Evolutionary conservation across 1,140 invertebrate species (phyloP), one percentile per base, ranked within the genome.

Genomic region (Trachymyrmex cornetzi): DNA sequence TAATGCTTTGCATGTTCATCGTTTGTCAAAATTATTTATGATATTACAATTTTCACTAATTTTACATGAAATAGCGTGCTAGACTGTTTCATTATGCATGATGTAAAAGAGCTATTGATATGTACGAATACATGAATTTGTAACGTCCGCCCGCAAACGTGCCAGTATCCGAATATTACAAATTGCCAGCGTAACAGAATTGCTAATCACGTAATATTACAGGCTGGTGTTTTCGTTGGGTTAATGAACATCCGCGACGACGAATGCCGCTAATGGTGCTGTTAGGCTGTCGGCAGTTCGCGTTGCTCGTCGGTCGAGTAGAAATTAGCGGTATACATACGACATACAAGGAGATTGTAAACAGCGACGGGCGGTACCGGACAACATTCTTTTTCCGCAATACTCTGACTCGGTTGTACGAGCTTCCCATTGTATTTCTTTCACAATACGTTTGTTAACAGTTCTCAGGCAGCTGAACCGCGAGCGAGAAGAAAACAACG

Each of bases 91-190:
- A 74, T 74, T 57, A 74, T 57, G 27, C 50, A 55, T 74, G 19
- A 53, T 34, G 19, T 57, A 74, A 74, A 74, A 74, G 67, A 57
- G 50, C 71, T 34, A 74, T 74, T 74, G 71, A 55, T 74, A 55
- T 55, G 71, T 74, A 74, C 22, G n/a, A 77, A 77, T 64, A 44
- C n/a, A 63, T 64, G 38, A 77, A 77, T 63, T 48, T 77, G 57
- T 44, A 38, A 77, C 55, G 22, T 59, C 14, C 57, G 19, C 16
- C 11, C 24, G 34, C 38, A 44, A 77, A 64, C 34, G 22, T 48
- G 3, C 16, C 5, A 75, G 50, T 63, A 24, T 77, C 22, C 22
- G 57, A 77, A 63, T 77, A 77, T 77, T 77, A 44, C 75, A 27
- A 63, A 64, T 64, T 48, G 57, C 24, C 22, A 44, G 11, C 24